Evolutionary conservation across 2,113 vertebrate species (phyloP), one percentile per base, ranked within the genome.

Genomic region (Mormoops blainvillei): DNA sequence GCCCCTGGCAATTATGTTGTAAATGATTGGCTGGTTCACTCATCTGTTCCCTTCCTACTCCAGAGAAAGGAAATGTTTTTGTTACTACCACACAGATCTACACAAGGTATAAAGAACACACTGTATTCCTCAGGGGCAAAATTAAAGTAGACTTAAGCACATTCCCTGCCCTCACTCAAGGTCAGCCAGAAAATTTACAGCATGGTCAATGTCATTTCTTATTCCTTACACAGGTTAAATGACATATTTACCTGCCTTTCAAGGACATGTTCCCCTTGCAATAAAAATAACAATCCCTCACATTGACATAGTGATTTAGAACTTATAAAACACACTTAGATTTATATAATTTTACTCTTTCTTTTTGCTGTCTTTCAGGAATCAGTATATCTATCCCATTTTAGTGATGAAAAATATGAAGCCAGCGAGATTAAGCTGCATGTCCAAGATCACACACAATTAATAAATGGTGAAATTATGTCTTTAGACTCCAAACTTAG

Each of bases 41-140:
- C 68, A 98, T 85, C 61, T 96, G 1, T 97, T 98, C 93, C 95
- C 90, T 96, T 97, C 97, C 94, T 98, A 95, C 97, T 98, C 91
- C 86, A 87, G 97, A 96, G 68, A 96, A 98, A 97, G 93, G 48
- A 97, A 97, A 78, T 85, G 31, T 91, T 89, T 97, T 97, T 83
- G 89, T 98, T 96, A 71, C 73, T 85, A 97, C 41, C 56, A 93
- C 33, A 74, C 28, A 74, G 41, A n/a, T n/a, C n/a, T n/a, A n/a
- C n/a, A n/a, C n/a, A n/a, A n/a, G 16, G 91, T 94, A 87, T 83
- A 94, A 94, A 94, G 81, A 96, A 93, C 89, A 94, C 31, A 63
- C 36, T 94, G 73, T 73, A 89, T 80, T 94, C 28, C 71, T 94
- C 43, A 93, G 10, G 15, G 31, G 63, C 50, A 87, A 93, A 91